phyloP scores from a whole-genome alignment of 2,888 invertebrate species.

The Busseola fusca region DNA sequence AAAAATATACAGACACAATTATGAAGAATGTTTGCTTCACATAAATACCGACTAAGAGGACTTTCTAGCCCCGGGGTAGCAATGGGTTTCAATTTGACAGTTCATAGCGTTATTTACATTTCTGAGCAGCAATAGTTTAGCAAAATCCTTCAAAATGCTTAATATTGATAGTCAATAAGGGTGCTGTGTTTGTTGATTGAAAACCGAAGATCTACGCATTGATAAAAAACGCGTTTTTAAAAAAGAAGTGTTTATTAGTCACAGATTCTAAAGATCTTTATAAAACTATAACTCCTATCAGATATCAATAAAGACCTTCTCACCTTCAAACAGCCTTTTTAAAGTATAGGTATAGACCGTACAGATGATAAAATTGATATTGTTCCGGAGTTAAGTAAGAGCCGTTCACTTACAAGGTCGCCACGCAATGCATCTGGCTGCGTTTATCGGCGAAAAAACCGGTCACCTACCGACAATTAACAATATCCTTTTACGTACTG shows the following conservation, averaged over 20 bases:
- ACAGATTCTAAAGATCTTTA: background rate
- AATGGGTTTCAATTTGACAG: too few relatives aligned
- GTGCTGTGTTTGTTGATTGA: background rate
- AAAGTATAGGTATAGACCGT: constrained; percentile 8
- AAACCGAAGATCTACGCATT: background rate
- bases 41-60: background rate
- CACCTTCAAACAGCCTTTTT: background rate
- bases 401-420: constrained; percentile 62
- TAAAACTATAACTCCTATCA: background rate
- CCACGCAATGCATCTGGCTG: constrained; percentile 52
- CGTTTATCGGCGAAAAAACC: constrained; percentile 57
- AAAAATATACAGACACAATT: constrained; percentile 8
- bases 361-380: constrained; percentile 41
- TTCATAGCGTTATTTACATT: too few relatives aligned
- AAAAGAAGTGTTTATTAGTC: too few relatives aligned
- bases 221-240: background rate
- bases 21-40: background rate
- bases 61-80: background rate
- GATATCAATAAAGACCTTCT: constrained; percentile 6
- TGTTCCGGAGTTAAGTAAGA: constrained; percentile 54
- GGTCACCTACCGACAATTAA: constrained; percentile 33
- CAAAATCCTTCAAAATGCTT: too few relatives aligned
- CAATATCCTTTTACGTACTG: constrained; percentile 34
- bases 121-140: too few relatives aligned
- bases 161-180: too few relatives aligned